Percentiles rank a stretch among this genome's conserved stretches.
These are phyloP conservation scores for Platyrinchus mystaceus DNA, from an alignment of 2,797 vertebrate genomes.

Conservation along the genomic window DNA sequence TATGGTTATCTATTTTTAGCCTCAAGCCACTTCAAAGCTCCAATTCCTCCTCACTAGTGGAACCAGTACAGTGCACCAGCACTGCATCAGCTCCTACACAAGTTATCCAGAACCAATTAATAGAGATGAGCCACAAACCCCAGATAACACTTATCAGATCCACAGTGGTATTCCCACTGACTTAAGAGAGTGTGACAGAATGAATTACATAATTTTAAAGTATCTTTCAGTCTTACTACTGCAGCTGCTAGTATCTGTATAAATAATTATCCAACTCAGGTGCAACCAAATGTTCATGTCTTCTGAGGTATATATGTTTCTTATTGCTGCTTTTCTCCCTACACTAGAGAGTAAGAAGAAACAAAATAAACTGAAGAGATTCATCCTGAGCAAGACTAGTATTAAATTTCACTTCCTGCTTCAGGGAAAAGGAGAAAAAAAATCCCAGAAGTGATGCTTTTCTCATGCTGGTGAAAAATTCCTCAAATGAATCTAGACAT, in stretches of 20 bases:
- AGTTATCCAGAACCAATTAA: not conserved
- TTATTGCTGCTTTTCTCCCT: not conserved
- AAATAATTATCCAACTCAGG: not conserved
- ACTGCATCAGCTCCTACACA: not conserved
- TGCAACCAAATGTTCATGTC: not conserved
- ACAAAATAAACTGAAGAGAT: not conserved
- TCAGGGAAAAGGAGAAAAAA: not conserved
- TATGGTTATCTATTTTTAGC: not conserved
- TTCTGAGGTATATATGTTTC: not conserved
- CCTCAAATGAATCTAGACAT: not conserved
- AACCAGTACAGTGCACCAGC: not conserved
- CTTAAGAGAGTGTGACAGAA: not conserved
- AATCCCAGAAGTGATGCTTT: not conserved
- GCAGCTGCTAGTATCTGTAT: not conserved
- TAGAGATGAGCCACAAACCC: not conserved
- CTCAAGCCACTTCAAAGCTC: not conserved
- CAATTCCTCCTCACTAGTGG: not conserved
- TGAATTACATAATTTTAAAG: not conserved
- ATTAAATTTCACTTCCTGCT: not conserved
- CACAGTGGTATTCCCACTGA: not conserved
- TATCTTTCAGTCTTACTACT: not conserved
- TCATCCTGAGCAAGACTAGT: not conserved
- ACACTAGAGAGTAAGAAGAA: not conserved
- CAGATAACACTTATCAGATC: not conserved
- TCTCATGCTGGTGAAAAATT: not conserved